Conservation (phyloP, 1,140 invertebrate genomes). For the Bombus pyrosoma region DNA sequence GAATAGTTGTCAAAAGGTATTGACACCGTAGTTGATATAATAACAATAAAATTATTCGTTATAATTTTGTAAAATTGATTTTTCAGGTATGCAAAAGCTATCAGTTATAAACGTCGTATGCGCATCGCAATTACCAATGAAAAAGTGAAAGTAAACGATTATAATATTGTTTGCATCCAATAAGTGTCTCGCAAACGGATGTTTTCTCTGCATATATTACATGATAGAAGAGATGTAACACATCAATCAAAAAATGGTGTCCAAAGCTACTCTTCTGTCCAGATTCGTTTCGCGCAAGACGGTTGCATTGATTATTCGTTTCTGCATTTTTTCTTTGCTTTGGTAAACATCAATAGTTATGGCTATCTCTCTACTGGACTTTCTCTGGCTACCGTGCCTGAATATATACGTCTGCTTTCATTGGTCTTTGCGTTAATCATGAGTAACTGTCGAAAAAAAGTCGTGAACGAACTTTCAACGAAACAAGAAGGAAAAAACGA, state of each 20-base stretch:
- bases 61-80: background rate
- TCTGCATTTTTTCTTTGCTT: background rate
- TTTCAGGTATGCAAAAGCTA: background rate
- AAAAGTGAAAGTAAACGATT: constrained; percentile 33
- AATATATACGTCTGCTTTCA: background rate
- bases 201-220: background rate
- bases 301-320: background rate
- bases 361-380: background rate
- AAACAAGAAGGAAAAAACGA: background rate
- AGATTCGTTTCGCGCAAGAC: background rate
- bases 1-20: background rate
- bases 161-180: background rate
- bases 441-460: background rate
- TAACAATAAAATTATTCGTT: background rate
- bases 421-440: background rate
- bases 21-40: background rate
- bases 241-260: background rate
- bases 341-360: background rate
- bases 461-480: background rate
- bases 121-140: background rate
- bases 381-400: constrained; percentile 1
- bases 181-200: background rate
- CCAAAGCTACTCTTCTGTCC: too few relatives aligned
- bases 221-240: background rate
- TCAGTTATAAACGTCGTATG: too few relatives aligned